Conservation (phyloP, 2,888 invertebrate species). For the Copidosoma aretas region DNA sequence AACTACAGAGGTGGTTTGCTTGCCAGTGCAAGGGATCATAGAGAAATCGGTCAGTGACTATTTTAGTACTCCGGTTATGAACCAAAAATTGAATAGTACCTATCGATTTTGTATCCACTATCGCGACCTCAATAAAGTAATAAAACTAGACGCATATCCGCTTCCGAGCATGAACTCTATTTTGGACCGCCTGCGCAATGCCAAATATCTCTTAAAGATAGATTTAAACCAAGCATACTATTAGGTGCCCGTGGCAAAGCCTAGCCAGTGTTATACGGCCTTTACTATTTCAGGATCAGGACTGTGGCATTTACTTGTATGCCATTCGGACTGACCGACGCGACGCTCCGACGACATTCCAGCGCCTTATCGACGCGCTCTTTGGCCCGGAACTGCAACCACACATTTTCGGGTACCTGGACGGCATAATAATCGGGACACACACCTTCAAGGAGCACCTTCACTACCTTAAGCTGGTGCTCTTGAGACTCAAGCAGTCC, state of each 20-base stretch:
- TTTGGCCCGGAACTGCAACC: too few relatives aligned
- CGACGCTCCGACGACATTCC: too few relatives aligned
- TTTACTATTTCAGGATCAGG: too few relatives aligned
- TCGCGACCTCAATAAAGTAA: constrained; percentile 49
- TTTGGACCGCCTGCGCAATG: constrained; percentile 47
- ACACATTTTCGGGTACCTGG: too few relatives aligned
- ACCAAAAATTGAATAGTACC: background rate
- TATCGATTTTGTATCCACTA: constrained; percentile 47
- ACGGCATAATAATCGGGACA: too few relatives aligned
- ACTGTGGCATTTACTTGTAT: too few relatives aligned
- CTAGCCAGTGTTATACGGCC: too few relatives aligned
- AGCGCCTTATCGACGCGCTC: too few relatives aligned
- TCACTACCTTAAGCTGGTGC: too few relatives aligned
- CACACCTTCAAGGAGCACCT: too few relatives aligned
- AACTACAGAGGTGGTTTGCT: background rate
- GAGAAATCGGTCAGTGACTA: constrained; percentile 6
- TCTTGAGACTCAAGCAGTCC: too few relatives aligned
- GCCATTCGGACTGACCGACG: too few relatives aligned
- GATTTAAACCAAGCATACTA: constrained; percentile 52
- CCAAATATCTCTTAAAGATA: constrained; percentile 49
- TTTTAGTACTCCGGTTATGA: constrained; percentile 23
- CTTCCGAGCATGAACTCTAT: constrained; percentile 49
- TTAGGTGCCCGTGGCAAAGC: constrained; percentile 34
- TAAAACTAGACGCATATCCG: constrained; percentile 50
- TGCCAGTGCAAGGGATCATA: constrained; percentile 5